Evolutionary conservation across 1,140 invertebrate genomes (phyloP).

Genomic region (Drosophila aff.): DNA sequence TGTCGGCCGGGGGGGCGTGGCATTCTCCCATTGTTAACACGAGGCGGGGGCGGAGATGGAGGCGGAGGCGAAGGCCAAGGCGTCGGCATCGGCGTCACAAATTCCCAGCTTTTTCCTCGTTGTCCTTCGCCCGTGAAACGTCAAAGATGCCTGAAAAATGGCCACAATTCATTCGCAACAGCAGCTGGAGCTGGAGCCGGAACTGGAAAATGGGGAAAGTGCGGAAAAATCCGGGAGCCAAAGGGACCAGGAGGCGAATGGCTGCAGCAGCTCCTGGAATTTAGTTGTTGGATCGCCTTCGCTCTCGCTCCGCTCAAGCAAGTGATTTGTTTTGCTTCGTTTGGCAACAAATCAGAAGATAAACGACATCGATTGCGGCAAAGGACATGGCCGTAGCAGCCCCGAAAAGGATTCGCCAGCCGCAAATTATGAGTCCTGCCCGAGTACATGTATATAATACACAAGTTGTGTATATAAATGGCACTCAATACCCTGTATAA

Average conservation of each 20-base stretch:
- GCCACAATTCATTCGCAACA: conserved; percentile 79
- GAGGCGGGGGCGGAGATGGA: conserved; percentile 20
- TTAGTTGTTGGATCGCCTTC: conserved; percentile 47
- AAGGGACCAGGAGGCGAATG: not conserved
- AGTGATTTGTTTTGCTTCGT: conserved; percentile 82
- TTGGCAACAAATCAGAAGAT: conserved; percentile 83
- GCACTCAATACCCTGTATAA: conserved; percentile 21
- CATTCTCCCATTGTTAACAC: conserved; percentile 71
- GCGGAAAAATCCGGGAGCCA: conserved; percentile 55
- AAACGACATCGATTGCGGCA: conserved; percentile 80
- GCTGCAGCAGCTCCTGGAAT: conserved; percentile 54
- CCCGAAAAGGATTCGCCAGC: conserved; percentile 42
- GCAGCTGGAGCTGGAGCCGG: conserved; percentile 17
- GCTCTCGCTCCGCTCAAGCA: conserved; percentile 60
- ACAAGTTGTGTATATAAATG: not conserved
- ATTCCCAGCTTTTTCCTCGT: conserved; percentile 56
- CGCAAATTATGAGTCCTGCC: conserved; percentile 33
- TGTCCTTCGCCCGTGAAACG: conserved; percentile 47
- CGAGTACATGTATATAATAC: not conserved
- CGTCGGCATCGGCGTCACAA: conserved; percentile 36
- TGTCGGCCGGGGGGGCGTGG: conserved; percentile 44
- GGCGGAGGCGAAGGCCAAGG: not conserved
- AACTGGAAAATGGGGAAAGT: conserved; percentile 1
- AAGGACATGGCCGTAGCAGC: conserved; percentile 61
- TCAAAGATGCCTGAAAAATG: conserved; percentile 78